These are phyloP conservation scores for Galemys pyrenaicus DNA, from an alignment of 2,113 vertebrate species.

Conservation along the genomic window DNA sequence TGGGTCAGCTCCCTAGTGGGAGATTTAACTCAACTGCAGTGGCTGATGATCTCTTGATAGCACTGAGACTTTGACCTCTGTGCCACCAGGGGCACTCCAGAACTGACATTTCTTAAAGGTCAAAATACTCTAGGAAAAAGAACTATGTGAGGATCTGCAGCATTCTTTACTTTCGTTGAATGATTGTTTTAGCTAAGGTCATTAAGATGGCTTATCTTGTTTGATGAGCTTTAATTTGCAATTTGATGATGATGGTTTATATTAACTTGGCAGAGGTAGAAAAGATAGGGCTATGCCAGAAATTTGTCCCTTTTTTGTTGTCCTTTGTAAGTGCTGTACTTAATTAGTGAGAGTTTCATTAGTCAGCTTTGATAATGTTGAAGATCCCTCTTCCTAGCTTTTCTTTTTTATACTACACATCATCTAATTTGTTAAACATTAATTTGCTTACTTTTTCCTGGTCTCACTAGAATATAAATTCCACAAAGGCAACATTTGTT, in stretches of 20 bases:
- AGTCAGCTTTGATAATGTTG: background rate
- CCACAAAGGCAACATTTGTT: background rate
- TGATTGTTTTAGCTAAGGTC: background rate
- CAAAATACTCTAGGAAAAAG: background rate
- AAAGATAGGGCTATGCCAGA: background rate
- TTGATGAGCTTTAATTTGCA: conserved; percentile 4
- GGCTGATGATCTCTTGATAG: too few species aligned
- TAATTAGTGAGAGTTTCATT: background rate
- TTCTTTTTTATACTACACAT: background rate
- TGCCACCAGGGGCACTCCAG: too few species aligned
- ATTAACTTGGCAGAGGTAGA: background rate
- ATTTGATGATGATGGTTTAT: too few species aligned
- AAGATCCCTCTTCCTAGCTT: background rate
- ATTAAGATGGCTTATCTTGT: background rate
- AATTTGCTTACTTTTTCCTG: background rate
- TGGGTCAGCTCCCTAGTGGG: too few species aligned
- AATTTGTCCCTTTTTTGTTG: background rate
- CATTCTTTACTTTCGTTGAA: conserved; percentile 17
- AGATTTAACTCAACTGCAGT: too few species aligned
- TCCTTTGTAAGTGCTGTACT: background rate
- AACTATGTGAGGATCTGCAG: background rate
- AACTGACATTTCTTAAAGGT: background rate
- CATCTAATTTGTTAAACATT: background rate
- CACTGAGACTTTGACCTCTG: too few species aligned
- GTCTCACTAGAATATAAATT: background rate